A percentile compares a stretch with the other conserved stretches of the same genome.
phyloP scores from a whole-genome alignment of 2,888 invertebrate genomes.

The Desoria tigrina region DNA sequence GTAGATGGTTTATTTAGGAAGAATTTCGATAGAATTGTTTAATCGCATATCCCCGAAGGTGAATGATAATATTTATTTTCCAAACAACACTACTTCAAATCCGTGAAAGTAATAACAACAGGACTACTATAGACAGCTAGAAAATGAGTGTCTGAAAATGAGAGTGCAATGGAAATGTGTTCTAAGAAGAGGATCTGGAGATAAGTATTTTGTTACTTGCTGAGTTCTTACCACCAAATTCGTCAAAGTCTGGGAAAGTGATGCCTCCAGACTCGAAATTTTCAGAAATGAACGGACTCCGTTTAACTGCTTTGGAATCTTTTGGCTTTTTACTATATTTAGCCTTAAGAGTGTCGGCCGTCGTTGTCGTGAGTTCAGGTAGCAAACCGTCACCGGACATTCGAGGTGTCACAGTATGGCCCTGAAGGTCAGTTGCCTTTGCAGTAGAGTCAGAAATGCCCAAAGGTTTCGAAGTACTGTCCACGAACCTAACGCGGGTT shows the following conservation, averaged over 20 bases:
- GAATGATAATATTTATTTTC: too few species aligned
- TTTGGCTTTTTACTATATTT: conserved; percentile 43
- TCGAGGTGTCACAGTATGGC: conserved; percentile 8
- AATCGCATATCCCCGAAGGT: too few species aligned
- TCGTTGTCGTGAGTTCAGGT: conserved; percentile 17
- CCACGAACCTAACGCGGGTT: conserved; percentile 12
- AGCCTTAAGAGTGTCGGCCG: conserved; percentile 25
- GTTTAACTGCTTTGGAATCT: conserved; percentile 53
- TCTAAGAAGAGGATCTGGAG: too few species aligned
- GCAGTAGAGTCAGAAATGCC: not conserved
- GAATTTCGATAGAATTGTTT: too few species aligned
- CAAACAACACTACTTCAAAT: too few species aligned
- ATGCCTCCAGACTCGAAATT: conserved; percentile 50
- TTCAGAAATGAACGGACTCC: conserved; percentile 48
- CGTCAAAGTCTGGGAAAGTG: conserved; percentile 53
- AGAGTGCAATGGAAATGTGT: too few species aligned
- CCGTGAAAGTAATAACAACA: too few species aligned
- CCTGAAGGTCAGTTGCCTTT: conserved; percentile 12
- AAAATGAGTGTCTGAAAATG: too few species aligned
- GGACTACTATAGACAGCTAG: too few species aligned
- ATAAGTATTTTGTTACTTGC: not conserved
- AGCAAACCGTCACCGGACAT: conserved; percentile 20
- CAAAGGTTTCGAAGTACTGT: not conserved
- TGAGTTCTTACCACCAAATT: conserved; percentile 52
- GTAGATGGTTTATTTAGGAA: too few species aligned